Conservation (phyloP, 2,888 invertebrate genomes). For the Oligia latruncula region DNA sequence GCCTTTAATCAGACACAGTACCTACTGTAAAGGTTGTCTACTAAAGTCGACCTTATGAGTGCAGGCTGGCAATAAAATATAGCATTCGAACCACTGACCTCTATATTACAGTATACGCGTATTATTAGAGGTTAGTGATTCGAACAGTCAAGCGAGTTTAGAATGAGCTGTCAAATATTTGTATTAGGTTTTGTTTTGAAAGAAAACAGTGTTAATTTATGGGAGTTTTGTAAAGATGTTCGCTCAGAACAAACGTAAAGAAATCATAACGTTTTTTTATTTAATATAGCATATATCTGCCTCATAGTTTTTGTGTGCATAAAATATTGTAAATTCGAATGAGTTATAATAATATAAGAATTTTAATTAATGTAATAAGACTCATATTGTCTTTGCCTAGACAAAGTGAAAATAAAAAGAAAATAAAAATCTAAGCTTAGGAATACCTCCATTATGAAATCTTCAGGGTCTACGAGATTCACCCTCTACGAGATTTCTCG, state of each 20-base stretch:
- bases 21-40: background rate
- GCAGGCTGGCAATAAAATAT: too few relatives aligned
- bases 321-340: background rate
- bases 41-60: too few relatives aligned
- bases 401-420: background rate
- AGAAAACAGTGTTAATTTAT: too few relatives aligned
- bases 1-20: background rate
- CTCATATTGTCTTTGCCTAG: background rate
- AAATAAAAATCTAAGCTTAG: background rate
- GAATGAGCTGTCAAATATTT: too few relatives aligned
- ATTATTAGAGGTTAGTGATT: too few relatives aligned
- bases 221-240: too few relatives aligned
- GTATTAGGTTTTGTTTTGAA: too few relatives aligned
- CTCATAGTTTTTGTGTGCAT: background rate
- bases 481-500: slow-evolving; percentile 7
- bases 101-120: too few relatives aligned
- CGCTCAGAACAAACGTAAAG: too few relatives aligned
- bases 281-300: background rate
- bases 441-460: background rate
- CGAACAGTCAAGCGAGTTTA: too few relatives aligned
- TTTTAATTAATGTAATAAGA: background rate
- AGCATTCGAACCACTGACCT: too few relatives aligned
- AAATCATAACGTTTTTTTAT: too few relatives aligned
- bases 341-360: background rate
- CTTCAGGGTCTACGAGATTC: slow-evolving; percentile 17